Base-by-base conservation (phyloP, 2,888 invertebrate species). In the Pilophorus perplexus region DNA sequence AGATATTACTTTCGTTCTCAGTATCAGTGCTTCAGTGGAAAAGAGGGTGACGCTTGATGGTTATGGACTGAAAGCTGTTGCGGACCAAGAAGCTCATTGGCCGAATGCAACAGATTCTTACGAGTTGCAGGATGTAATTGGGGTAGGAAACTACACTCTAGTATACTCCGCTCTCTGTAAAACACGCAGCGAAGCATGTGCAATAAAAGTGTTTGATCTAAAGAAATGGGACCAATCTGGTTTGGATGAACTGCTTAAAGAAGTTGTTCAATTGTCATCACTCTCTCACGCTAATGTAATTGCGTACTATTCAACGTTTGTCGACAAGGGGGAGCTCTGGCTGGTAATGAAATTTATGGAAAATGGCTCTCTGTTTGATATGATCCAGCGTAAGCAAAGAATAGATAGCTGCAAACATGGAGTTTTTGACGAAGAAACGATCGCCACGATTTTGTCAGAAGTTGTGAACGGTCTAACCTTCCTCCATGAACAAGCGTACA, bases 201-300 rank as follows among this genome's bases (percentile, higher is more conserved):
- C 99, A 75, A 96, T 99, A 74, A 99, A 99, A 79, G 85, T 94
- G 75, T 98, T 99, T 75, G 97, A 97, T 78, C 82, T 99, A 76
- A 98, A 99, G 79, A 98, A 98, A 84, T 98, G 96, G 90, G n/a
- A n/a, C n/a, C 97, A 97, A 78, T 98, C 97, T n/a, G 93, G 93
- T 67, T 96, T 99, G 89, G 98, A 99, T 77, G 98, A 98, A 79
- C 80, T 74, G 23, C 75, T 84, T 84, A 86, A 86, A 81, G 87
- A 87, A 76, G 80, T 88, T 70, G 92, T 98, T 83, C 97, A 96
- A 5, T 98, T 99, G 98, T 94, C 95, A 64, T 94, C 93, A 72
- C 99, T 98, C 79, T 91, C 93, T 76, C 98, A 99, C 80, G 96
- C 97, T 78, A 99, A 99, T 80, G 97, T 99, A 6, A 98, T 99